A percentile compares a stretch with the other conserved stretches of the same genome.
Conservation (phyloP, 2,888 invertebrate genomes). For the Leucania comma region DNA sequence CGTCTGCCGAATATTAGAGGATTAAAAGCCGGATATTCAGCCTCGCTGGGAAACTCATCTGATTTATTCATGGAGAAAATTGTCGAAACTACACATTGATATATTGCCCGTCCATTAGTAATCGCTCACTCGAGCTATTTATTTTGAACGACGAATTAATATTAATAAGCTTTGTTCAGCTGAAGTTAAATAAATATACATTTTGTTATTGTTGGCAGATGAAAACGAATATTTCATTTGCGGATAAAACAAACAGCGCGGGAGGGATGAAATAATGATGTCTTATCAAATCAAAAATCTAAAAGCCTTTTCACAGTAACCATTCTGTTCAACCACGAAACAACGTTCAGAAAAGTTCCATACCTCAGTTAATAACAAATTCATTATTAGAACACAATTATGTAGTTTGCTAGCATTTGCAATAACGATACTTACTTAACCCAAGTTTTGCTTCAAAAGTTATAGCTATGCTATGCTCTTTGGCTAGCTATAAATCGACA, state of each 20-base stretch:
- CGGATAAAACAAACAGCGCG: slow-evolving; percentile 20
- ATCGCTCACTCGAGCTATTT: slow-evolving; percentile 48
- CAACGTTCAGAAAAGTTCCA: slow-evolving; percentile 5
- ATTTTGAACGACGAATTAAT: slow-evolving; percentile 47
- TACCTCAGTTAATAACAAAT: not conserved
- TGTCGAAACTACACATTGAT: slow-evolving; percentile 59
- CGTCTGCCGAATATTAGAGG: slow-evolving; percentile 57
- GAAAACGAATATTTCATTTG: slow-evolving; percentile 12
- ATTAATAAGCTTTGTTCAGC: slow-evolving; percentile 34
- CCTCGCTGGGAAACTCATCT: slow-evolving; percentile 23
- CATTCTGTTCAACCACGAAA: not conserved
- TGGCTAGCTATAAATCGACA: slow-evolving; percentile 43
- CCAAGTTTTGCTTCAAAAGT: not conserved
- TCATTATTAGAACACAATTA: not conserved
- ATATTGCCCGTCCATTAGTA: slow-evolving; percentile 59
- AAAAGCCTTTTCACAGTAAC: not conserved
- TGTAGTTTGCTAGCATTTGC: not conserved
- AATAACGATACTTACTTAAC: slow-evolving; percentile 1
- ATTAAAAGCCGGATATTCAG: slow-evolving; percentile 55
- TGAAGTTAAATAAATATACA: slow-evolving; percentile 44
- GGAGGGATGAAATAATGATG: slow-evolving; percentile 29
- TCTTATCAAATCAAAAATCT: slow-evolving; percentile 8
- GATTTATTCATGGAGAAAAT: slow-evolving; percentile 66
- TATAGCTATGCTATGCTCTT: not conserved
- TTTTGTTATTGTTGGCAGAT: slow-evolving; percentile 22